A percentile compares a stretch with the other conserved stretches of the same genome.
These are phyloP conservation scores for Bufo bufo DNA, from an alignment of 2,113 vertebrate genomes.

Conservation along the genomic window DNA sequence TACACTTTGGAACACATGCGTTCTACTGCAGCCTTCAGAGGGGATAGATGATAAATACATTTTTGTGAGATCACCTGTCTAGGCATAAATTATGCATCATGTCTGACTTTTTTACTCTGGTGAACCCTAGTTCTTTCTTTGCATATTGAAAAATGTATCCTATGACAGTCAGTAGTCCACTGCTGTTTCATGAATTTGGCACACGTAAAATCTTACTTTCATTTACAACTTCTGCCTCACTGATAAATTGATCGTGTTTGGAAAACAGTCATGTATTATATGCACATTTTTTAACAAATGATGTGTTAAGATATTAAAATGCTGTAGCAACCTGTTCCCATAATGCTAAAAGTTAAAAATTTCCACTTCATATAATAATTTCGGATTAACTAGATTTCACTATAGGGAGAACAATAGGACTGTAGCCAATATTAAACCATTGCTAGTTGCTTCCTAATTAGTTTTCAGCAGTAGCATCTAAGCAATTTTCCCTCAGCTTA, in stretches of 20 bases:
- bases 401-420: background rate
- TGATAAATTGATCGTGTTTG: background rate
- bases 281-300: background rate
- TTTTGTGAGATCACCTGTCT: no score
- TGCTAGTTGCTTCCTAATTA: slow-evolving; percentile 1
- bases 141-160: no score
- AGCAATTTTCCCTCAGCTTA: background rate
- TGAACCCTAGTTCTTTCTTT: no score
- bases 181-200: background rate
- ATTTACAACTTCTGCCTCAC: background rate
- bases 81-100: no score
- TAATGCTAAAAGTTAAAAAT: background rate
- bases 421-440: background rate
- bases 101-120: no score
- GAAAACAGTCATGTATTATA: background rate
- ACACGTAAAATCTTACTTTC: background rate
- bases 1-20: no score
- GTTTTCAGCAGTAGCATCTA: background rate
- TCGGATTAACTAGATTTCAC: slow-evolving; percentile 4
- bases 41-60: no score
- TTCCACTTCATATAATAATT: background rate
- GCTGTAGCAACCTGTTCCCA: background rate
- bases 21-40: no score
- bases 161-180: no score
- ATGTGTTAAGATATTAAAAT: background rate